These are phyloP conservation scores for Donacobius atricapilla DNA, from an alignment of 2,113 vertebrate genomes.

Conservation along the genomic window DNA sequence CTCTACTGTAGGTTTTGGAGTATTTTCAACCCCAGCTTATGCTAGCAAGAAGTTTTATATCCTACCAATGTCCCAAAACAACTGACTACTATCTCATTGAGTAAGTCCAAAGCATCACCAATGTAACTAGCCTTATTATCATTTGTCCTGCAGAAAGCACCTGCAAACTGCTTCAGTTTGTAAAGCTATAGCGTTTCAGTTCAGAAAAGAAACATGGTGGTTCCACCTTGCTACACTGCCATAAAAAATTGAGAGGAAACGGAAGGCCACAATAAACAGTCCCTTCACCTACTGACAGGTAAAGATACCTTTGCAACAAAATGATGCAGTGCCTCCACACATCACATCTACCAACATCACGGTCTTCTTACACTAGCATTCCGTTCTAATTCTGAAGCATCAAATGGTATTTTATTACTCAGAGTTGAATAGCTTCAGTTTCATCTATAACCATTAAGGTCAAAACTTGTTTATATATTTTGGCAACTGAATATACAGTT, in stretches of 20 bases:
- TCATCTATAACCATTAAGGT: not conserved
- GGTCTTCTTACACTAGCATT: not conserved
- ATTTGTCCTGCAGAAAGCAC: not conserved
- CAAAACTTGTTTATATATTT: not conserved
- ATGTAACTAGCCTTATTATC: not conserved
- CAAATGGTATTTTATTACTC: not conserved
- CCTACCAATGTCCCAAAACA: not conserved
- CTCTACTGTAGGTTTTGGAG: not conserved
- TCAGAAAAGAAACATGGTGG: fast-evolving
- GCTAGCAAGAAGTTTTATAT: not conserved
- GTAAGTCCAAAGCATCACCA: not conserved
- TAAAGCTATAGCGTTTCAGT: not conserved
- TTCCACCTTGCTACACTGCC: not conserved
- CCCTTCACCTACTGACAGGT: not conserved
- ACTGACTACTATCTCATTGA: not conserved
- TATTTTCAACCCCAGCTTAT: not conserved
- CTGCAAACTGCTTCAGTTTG: not conserved
- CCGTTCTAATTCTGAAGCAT: not conserved
- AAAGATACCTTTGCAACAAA: not conserved
- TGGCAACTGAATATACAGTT: not conserved
- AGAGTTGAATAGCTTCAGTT: not conserved
- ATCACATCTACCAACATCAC: not conserved
- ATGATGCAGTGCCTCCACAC: not conserved
- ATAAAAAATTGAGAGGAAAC: not conserved
- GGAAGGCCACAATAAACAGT: not conserved